Percentiles rank a stretch among this genome's conserved stretches.
Conservation (phyloP, 30 jellyfish, hydroid and myxozoan genomes). For the Calvadosia cruxmelitensis region DNA sequence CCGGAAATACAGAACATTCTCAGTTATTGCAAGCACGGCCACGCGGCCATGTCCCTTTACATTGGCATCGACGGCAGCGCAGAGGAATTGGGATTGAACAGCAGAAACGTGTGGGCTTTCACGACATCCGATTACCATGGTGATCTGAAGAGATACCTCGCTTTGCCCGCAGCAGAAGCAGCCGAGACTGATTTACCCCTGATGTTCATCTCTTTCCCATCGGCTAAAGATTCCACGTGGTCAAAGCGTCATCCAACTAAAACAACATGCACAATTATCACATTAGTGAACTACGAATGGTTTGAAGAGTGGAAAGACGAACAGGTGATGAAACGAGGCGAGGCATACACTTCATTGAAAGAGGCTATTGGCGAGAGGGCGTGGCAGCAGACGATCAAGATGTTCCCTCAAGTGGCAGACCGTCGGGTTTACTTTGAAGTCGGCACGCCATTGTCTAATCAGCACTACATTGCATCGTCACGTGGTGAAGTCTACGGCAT, state of each 20-base stretch:
- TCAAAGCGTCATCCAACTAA: slow-evolving; percentile 77
- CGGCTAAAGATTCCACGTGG: slow-evolving; percentile 95
- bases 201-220: slow-evolving; percentile 86
- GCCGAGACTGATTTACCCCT: slow-evolving; percentile 73
- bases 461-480: slow-evolving; percentile 68
- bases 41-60: slow-evolving; percentile 60
- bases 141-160: slow-evolving; percentile 27
- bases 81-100: slow-evolving; percentile 63
- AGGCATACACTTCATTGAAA: slow-evolving; percentile 58
- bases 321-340: slow-evolving; percentile 72
- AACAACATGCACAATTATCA: slow-evolving; percentile 77
- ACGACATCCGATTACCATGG: slow-evolving; percentile 42
- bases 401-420: slow-evolving; percentile 66
- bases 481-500: slow-evolving; percentile 86
- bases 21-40: slow-evolving; percentile 50
- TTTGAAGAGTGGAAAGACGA: slow-evolving; percentile 69
- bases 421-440: slow-evolving; percentile 66
- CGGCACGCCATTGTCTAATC: slow-evolving; percentile 80
- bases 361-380: slow-evolving; percentile 54
- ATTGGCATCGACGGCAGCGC: slow-evolving; percentile 72
- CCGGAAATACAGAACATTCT: slow-evolving; percentile 24
- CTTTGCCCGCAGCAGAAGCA: slow-evolving; percentile 36
- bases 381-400: slow-evolving; percentile 72
- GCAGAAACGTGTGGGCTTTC: slow-evolving; percentile 73
- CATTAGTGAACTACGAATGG: slow-evolving; percentile 83